Base-by-base conservation (phyloP, 2,888 invertebrate species). In the Plebejus argus region DNA sequence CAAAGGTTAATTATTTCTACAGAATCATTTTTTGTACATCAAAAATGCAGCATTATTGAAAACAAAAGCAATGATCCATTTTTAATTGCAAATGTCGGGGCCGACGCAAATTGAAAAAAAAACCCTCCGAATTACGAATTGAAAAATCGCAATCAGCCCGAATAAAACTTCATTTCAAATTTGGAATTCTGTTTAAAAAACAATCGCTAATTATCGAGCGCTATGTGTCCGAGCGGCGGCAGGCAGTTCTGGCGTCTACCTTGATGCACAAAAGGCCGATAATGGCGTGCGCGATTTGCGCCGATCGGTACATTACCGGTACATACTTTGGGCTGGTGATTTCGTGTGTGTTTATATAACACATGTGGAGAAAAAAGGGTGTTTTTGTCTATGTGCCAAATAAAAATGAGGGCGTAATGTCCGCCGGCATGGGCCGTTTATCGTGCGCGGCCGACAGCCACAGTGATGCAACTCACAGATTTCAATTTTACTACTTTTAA, bases 401-500 rank as follows among this genome's bases (percentile, higher is more conserved):
- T 93, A 93, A 93, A 93, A 93, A 93, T 93, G 93, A 93, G 93
- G 89, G 86, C 91, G 91, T 93, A 92, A 93, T 93, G 92, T 92
- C 91, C 93, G 89, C 89, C 87, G 86, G 90, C 86, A 87, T 86
- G 87, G 87, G 86, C 85, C 91, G 91, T 90, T 92, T 92, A 93
- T 92, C 91, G 91, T 83, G 83, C 82, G 83, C 79, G 80, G 82
- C 82, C 78, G 78, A 78, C 72, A 79, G 81, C 70, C 82, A 86
- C 87, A 81, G 76, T 74, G 81, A 78, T 82, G 84, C 86, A 91
- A 89, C 78, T 33, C 77, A 76, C 39, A 56, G 45, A 75, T 79
- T 80, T 77, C 10, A 70, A 80, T 20, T 61, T 23, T 58, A 18
- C 58, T 15, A 20, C 58, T n/a, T 58, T 58, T 58, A 58, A 20